Conservation (phyloP, 2,888 invertebrate species). For the Rhogogaster chlorosoma region DNA sequence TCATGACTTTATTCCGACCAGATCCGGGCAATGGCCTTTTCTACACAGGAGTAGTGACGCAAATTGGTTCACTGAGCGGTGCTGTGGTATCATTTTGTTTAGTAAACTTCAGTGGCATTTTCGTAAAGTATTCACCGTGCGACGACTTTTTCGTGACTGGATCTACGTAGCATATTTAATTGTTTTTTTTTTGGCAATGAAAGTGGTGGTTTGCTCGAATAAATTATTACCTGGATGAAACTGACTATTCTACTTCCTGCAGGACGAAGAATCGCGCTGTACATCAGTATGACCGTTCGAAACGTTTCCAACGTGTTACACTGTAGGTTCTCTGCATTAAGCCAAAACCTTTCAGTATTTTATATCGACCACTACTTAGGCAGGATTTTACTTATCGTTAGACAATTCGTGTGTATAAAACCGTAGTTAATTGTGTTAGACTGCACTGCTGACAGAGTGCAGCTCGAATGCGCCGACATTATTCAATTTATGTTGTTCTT, state of each 20-base stretch:
- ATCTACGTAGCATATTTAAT: background rate
- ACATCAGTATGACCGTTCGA: background rate
- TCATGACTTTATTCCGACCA: constrained; percentile 86
- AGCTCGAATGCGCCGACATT: background rate
- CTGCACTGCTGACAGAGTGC: background rate
- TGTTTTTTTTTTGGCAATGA: background rate
- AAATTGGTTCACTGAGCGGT: constrained; percentile 88
- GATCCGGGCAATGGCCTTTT: constrained; percentile 88
- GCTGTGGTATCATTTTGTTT: constrained; percentile 85
- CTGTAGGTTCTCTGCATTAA: background rate
- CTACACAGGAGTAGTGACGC: constrained; percentile 87
- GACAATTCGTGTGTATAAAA: background rate
- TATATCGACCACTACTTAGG: background rate
- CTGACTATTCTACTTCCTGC: background rate
- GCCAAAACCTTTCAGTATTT: constrained; percentile 38
- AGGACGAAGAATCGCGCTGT: background rate
- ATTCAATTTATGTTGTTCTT: background rate
- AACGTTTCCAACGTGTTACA: background rate
- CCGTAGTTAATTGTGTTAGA: no score
- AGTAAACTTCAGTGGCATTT: constrained; percentile 83
- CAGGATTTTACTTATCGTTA: background rate
- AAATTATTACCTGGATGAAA: background rate
- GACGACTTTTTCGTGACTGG: background rate
- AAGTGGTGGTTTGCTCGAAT: background rate
- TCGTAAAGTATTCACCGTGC: constrained; percentile 79